phyloP scores from a whole-genome alignment of 2,797 vertebrate species.

The Pipistrellus pipistrellus region DNA sequence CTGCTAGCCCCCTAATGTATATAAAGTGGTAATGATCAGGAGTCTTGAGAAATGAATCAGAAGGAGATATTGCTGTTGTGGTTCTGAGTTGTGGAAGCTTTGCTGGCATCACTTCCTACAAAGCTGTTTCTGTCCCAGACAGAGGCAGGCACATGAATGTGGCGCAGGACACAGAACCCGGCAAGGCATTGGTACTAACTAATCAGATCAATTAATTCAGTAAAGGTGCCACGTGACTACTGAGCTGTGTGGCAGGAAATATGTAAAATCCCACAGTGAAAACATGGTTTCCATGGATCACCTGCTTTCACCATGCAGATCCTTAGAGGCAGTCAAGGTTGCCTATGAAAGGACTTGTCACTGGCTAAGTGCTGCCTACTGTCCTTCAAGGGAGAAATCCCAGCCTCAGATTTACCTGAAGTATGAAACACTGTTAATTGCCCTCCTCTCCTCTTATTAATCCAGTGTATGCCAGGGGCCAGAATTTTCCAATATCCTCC shows the following conservation, averaged over 20 bases:
- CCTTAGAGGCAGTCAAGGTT: slow-evolving; percentile 58
- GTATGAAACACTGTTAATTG: slow-evolving; percentile 18
- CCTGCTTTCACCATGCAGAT: slow-evolving; percentile 64
- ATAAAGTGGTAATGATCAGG: not conserved
- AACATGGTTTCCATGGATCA: slow-evolving; percentile 69
- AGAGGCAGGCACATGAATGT: not conserved
- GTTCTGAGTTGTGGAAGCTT: not conserved
- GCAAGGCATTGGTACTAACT: not conserved
- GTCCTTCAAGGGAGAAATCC: slow-evolving; percentile 56
- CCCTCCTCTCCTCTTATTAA: slow-evolving; percentile 51
- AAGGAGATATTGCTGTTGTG: slow-evolving; percentile 63
- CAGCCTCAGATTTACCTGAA: slow-evolving; percentile 50
- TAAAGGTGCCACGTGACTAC: not conserved
- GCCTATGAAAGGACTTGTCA: not conserved
- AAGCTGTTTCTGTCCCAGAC: not conserved
- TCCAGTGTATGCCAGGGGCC: not conserved
- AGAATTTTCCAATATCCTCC: not conserved
- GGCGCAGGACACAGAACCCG: not conserved
- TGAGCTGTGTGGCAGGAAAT: slow-evolving; percentile 59
- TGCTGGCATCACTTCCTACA: not conserved
- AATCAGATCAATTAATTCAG: slow-evolving; percentile 58
- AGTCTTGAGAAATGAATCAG: slow-evolving; percentile 73
- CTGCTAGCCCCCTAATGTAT: not conserved
- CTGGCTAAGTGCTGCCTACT: slow-evolving; percentile 32
- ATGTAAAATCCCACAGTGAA: slow-evolving; percentile 34